These are phyloP conservation scores for Stenchaetothrips biformis DNA, from an alignment of 2,888 invertebrate genomes.

Conservation along the genomic window DNA sequence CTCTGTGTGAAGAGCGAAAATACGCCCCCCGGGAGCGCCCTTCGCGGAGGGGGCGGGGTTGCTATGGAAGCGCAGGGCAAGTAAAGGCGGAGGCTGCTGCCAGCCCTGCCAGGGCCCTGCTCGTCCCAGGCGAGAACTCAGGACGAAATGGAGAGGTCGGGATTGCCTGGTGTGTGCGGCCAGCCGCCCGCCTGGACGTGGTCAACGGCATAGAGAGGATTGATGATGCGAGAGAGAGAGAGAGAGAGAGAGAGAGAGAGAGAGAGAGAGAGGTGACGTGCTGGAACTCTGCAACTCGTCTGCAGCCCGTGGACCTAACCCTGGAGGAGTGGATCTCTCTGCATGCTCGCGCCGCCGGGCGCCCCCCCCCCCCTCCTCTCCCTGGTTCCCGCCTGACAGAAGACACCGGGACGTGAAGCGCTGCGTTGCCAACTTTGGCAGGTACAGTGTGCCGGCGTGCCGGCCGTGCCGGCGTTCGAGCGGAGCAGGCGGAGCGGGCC, in stretches of 20 bases:
- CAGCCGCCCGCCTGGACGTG: too few species aligned
- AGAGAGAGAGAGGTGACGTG: not conserved
- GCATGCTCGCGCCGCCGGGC: not conserved
- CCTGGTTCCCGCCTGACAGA: not conserved
- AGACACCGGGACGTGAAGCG: not conserved
- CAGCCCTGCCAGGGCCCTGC: not conserved
- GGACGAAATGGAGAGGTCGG: not conserved
- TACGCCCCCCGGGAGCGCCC: not conserved
- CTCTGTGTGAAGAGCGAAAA: not conserved
- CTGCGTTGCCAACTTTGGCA: constrained; percentile 6
- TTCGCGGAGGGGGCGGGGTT: not conserved
- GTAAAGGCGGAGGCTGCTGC: not conserved
- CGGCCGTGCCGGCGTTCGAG: not conserved
- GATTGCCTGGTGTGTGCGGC: not conserved
- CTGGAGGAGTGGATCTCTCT: not conserved
- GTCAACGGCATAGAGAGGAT: too few species aligned
- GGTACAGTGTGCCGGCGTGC: not conserved
- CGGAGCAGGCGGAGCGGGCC: not conserved
- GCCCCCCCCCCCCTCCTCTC: not conserved
- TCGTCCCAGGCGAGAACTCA: not conserved
- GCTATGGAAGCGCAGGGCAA: not conserved
- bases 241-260: not conserved
- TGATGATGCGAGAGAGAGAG: not conserved
- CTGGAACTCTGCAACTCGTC: not conserved
- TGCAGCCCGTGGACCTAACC: not conserved